Conservation (phyloP, 2,797 vertebrate genomes). For the Pteropus rufus region DNA sequence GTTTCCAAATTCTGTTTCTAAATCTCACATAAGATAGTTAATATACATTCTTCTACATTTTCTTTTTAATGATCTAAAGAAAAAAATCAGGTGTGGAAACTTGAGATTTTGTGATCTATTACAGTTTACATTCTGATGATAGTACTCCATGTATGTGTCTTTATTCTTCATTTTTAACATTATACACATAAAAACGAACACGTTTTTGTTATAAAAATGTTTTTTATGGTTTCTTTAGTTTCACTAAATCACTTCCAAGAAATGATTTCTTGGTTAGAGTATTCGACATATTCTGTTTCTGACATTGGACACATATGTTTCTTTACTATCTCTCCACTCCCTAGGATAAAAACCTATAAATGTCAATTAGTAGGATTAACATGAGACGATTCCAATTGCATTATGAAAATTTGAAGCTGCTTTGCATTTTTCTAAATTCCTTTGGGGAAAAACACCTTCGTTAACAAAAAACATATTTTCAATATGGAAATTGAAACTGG, state of each 20-base stretch:
- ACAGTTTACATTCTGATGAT: background rate
- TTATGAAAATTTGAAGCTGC: background rate
- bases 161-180: background rate
- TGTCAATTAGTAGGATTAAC: background rate
- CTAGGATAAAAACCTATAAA: background rate
- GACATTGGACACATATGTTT: background rate
- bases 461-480: background rate
- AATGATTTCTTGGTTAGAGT: background rate
- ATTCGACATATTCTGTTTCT: background rate
- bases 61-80: background rate
- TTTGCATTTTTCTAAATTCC: conserved; percentile 8
- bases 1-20: background rate
- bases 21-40: conserved; percentile 1
- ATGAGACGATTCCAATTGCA: background rate
- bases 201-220: conserved; percentile 21
- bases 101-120: background rate
- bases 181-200: background rate
- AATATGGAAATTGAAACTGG: background rate
- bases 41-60: background rate
- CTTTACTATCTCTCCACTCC: background rate
- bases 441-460: background rate
- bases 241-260: background rate
- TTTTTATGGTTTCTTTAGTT: background rate
- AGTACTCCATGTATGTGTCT: background rate
- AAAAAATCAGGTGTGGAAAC: background rate